A percentile compares a stretch with the other conserved stretches of the same genome.
phyloP scores from a whole-genome alignment of 2,888 invertebrate species.

The Ellobium chinense region DNA sequence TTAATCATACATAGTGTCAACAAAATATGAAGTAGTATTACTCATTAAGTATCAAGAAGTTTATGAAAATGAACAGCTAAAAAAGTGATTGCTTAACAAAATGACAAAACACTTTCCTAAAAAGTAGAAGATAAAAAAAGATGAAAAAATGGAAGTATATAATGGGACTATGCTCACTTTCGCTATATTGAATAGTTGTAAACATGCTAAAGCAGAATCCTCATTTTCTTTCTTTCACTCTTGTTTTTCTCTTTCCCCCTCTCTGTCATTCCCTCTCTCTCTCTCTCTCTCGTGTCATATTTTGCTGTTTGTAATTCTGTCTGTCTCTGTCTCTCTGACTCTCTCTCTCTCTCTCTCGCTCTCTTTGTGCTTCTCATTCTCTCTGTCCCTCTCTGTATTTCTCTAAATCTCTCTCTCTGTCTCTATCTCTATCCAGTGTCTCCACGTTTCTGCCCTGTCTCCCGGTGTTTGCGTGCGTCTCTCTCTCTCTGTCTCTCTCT shows the following conservation, averaged over 20 bases:
- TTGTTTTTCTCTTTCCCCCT: constrained; percentile 9
- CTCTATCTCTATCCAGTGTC: background rate
- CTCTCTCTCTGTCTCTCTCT: background rate
- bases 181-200: too few species aligned
- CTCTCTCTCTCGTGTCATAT: constrained; percentile 8
- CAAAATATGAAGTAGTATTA: too few species aligned
- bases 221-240: background rate
- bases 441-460: too few species aligned
- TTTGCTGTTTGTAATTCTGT: background rate
- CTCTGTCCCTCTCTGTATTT: background rate
- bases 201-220: too few species aligned
- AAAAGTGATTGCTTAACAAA: too few species aligned
- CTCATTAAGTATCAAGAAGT: too few species aligned
- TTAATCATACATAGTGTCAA: too few species aligned
- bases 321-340: constrained; percentile 33
- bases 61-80: too few species aligned
- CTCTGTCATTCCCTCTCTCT: background rate
- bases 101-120: too few species aligned
- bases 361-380: constrained; percentile 5
- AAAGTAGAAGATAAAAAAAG: too few species aligned
- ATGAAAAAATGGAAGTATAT: too few species aligned
- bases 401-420: background rate
- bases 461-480: background rate
- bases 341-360: constrained; percentile 32
- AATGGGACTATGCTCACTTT: too few species aligned